Evolutionary conservation across 92 coral and sea anemone genomes (phyloP).

Genomic region (Parazoanthus swiftii): DNA sequence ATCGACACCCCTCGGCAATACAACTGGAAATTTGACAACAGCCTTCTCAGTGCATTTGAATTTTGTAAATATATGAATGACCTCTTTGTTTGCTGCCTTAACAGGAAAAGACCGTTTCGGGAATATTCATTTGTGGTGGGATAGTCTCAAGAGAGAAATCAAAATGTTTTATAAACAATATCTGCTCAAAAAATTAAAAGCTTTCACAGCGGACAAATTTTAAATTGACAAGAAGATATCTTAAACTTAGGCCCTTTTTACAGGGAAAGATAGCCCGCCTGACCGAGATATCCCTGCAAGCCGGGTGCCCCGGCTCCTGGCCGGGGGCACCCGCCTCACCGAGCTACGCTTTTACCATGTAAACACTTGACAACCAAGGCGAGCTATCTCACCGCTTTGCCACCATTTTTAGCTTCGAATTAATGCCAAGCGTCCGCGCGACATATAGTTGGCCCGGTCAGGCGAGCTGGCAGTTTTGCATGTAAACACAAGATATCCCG

Average conservation of each 20-base stretch:
- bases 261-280: too few relatives aligned
- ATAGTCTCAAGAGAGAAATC: background rate
- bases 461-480: too few relatives aligned
- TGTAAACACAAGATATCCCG: too few relatives aligned
- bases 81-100: background rate
- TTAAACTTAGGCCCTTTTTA: background rate
- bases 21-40: constrained; percentile 9
- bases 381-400: too few relatives aligned
- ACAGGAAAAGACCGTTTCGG: background rate
- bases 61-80: constrained; percentile 1
- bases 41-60: background rate
- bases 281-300: too few relatives aligned
- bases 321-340: too few relatives aligned
- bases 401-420: too few relatives aligned
- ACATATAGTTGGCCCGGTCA: too few relatives aligned
- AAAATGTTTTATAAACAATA: background rate
- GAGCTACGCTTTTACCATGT: too few relatives aligned
- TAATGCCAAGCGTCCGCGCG: too few relatives aligned
- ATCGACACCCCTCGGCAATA: background rate
- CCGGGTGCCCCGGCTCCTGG: too few relatives aligned
- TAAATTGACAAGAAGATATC: background rate
- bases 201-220: background rate
- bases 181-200: background rate
- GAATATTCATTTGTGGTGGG: constrained; percentile 2
- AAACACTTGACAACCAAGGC: too few relatives aligned